phyloP scores from a whole-genome alignment of 2,113 vertebrate species.

The Tachysurus vachellii region DNA sequence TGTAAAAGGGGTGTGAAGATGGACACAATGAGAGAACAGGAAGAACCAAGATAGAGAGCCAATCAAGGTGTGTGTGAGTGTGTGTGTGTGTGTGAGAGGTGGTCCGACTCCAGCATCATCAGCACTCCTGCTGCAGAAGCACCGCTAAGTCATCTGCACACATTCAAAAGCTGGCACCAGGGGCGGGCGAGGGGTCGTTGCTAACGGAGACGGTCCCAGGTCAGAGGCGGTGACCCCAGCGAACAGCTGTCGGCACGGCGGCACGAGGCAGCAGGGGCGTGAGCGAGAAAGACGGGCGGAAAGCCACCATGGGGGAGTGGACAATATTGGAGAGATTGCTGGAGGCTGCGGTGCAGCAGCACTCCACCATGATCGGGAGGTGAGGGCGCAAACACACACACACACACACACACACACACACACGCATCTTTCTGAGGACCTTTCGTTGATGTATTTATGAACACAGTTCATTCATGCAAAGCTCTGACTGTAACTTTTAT shows the following conservation, averaged over 20 bases:
- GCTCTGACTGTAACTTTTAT: background rate
- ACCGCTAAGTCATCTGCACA: slow-evolving; percentile 29
- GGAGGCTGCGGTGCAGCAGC: slow-evolving; percentile 82
- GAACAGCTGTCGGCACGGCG: slow-evolving; percentile 40
- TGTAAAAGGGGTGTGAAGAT: slow-evolving; percentile 53
- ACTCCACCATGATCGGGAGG: slow-evolving; percentile 83
- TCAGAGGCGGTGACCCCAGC: slow-evolving; percentile 53
- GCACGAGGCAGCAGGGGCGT: slow-evolving; percentile 11
- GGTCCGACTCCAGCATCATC: slow-evolving; percentile 2
- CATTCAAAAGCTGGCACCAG: slow-evolving; percentile 43
- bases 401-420: background rate
- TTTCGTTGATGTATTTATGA: background rate
- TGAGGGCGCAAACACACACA: slow-evolving; percentile 60
- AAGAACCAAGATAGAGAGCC: slow-evolving; percentile 44
- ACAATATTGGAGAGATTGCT: slow-evolving; percentile 80
- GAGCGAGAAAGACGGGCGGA: slow-evolving; percentile 52
- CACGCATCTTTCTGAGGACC: background rate
- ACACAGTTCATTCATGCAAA: background rate
- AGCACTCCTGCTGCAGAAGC: slow-evolving; percentile 55
- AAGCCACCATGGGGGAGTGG: slow-evolving; percentile 77
- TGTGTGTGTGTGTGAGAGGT: slow-evolving; percentile 3
- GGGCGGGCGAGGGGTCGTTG: background rate
- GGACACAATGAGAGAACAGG: slow-evolving; percentile 66
- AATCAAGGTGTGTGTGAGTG: slow-evolving; percentile 11
- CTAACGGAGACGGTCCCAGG: slow-evolving; percentile 38